Base-by-base conservation (phyloP, 37 sponge, comb jelly and placozoan genomes). In the Cliona cf. orientalis region DNA sequence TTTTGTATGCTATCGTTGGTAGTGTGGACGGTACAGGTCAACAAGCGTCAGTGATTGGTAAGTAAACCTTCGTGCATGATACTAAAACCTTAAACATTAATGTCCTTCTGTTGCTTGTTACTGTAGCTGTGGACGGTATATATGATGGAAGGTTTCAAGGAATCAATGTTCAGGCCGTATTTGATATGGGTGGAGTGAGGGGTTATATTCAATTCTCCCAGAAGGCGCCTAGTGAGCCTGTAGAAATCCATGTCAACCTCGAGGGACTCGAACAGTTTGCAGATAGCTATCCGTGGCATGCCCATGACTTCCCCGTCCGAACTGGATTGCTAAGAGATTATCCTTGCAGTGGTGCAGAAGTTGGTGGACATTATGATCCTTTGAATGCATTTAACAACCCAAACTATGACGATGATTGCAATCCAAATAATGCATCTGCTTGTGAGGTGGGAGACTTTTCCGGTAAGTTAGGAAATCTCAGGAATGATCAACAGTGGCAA, bases 381-480 rank as follows among this genome's bases (percentile, higher is more conserved):
- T 38, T 39, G 4, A 46, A 46, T 29, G 35, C 36, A 3, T 38
- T 28, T 31, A 21, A n/a, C 2, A 17, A 0, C 21, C 37, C 1
- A 0, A 75, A 46, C 36, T 69, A 61, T 1, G 26, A 33, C 38
- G 58, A 37, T 4, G n/a, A 38, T 22, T 72, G 80, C 37, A 29
- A 32, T 59, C 33, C 32, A 35, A 46, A 6, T 19, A n/a, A 66
- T 37, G 6, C 35, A 37, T 26, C 26, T 21, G n/a, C n/a, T 1
- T 86, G 87, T 81, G 88, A 42, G 3, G 66, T 79, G 2, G 90
- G 90, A 6, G 80, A 90, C 56, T 7, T 90, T 11, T 46, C 37
- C 22, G 68, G 53, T 0, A 60, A 43, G 53, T 55, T 45, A 58
- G 75, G 81, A 25, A 3, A 31, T 14, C 42, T 90, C 0, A 37